A percentile compares a stretch with the other conserved stretches of the same genome.
phyloP scores from a whole-genome alignment of 53 echinoderm and acorn worm genomes.

The Glandiceps talaboti region DNA sequence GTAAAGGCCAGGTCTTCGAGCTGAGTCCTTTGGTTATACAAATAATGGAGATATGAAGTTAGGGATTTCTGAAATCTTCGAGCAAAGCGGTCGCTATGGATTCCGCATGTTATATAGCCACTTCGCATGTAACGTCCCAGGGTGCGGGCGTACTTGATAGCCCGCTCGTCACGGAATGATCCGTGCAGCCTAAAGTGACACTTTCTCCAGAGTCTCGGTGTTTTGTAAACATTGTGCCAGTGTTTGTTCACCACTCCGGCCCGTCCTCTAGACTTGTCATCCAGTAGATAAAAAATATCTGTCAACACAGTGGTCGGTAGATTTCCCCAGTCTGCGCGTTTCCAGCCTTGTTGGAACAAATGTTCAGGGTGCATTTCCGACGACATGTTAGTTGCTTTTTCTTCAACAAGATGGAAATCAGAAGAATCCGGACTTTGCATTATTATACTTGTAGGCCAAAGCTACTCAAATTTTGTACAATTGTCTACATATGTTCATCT shows the following conservation, averaged over 20 bases:
- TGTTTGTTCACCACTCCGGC: background rate
- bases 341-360: background rate
- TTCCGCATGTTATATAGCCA: background rate
- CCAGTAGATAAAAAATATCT: background rate
- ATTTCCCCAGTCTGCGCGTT: background rate
- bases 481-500: too few species aligned
- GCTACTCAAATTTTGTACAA: too few species aligned
- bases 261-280: background rate
- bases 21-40: background rate
- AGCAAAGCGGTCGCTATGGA: background rate
- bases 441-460: too few species aligned
- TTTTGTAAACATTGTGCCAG: background rate
- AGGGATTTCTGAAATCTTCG: background rate
- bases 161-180: background rate
- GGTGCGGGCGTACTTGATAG: background rate
- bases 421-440: too few species aligned
- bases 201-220: background rate
- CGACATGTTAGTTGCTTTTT: too few species aligned
- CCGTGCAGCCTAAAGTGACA: background rate
- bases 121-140: background rate
- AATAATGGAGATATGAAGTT: background rate
- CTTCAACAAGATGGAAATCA: too few species aligned
- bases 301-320: background rate
- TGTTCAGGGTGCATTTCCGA: too few species aligned
- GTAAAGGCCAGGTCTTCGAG: background rate